Conservation (phyloP, 2,888 invertebrate genomes). For the Hyposoter didymator region DNA sequence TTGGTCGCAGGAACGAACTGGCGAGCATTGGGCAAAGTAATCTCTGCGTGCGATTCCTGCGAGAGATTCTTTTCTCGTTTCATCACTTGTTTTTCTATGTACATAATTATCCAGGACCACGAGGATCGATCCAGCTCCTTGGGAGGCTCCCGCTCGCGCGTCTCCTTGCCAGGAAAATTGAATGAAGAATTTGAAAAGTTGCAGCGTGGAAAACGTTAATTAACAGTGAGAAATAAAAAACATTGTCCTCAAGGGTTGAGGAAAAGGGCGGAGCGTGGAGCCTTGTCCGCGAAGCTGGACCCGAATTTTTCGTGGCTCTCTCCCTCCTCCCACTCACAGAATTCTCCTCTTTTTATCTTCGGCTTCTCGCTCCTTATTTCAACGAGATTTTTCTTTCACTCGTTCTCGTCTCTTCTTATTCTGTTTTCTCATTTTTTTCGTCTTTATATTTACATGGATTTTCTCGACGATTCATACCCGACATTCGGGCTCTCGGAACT, state of each 20-base stretch:
- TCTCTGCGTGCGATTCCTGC: slow-evolving; percentile 52
- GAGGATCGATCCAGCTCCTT: slow-evolving; percentile 60
- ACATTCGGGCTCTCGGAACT: slow-evolving; percentile 30
- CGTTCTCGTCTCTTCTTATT: slow-evolving; percentile 9
- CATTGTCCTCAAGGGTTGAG: background rate
- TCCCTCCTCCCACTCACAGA: slow-evolving; percentile 30
- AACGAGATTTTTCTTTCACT: slow-evolving; percentile 11
- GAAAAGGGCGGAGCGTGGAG: background rate
- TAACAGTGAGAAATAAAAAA: slow-evolving; percentile 18
- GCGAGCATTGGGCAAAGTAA: slow-evolving; percentile 59
- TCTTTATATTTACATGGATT: slow-evolving; percentile 61
- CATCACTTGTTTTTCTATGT: slow-evolving; percentile 46
- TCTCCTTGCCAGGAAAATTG: slow-evolving; percentile 32
- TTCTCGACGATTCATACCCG: slow-evolving; percentile 29
- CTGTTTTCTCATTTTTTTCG: background rate
- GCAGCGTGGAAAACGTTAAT: background rate
- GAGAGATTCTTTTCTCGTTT: slow-evolving; percentile 31
- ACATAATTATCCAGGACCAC: slow-evolving; percentile 57
- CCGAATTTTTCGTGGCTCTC: slow-evolving; percentile 46
- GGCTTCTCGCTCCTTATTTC: slow-evolving; percentile 10
- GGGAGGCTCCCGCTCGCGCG: slow-evolving; percentile 7
- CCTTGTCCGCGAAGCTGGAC: slow-evolving; percentile 56
- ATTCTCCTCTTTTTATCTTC: slow-evolving; percentile 20
- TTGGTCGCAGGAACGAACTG: slow-evolving; percentile 59
- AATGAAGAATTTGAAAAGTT: background rate